A percentile compares a stretch with the other conserved stretches of the same genome.
Evolutionary conservation across 2,797 vertebrate genomes (phyloP).

Genomic region (Selene dorsalis): DNA sequence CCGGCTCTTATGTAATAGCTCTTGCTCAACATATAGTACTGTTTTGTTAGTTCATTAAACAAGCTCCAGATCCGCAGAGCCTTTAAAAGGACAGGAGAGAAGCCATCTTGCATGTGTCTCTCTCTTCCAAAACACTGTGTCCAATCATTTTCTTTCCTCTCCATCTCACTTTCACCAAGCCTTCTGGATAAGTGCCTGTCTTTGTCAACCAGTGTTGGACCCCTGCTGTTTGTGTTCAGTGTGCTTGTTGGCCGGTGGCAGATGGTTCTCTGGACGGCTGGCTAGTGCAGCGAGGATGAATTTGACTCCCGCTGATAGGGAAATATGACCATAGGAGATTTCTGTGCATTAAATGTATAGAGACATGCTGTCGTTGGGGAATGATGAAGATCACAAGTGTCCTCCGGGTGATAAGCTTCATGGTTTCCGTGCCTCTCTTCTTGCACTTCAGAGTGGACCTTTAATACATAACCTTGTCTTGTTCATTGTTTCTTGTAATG

Average conservation of each 20-base stretch:
- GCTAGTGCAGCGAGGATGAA: constrained; percentile 22
- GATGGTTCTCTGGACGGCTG: constrained; percentile 51
- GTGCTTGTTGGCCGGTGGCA: constrained; percentile 51
- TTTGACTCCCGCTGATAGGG: constrained; percentile 52
- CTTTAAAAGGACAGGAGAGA: not conserved
- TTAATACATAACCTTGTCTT: not conserved
- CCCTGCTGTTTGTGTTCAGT: constrained; percentile 53
- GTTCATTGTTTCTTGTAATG: not conserved
- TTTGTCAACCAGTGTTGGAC: constrained; percentile 39
- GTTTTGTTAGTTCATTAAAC: not conserved
- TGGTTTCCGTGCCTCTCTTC: constrained; percentile 10
- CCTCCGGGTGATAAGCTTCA: constrained; percentile 2
- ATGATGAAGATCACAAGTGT: constrained; percentile 26
- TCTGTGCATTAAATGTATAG: constrained; percentile 18
- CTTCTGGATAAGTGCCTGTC: constrained; percentile 38
- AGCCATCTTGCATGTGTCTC: constrained; percentile 7
- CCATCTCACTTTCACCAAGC: constrained; percentile 36
- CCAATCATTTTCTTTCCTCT: not conserved
- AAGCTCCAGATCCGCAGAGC: not conserved
- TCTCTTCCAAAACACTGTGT: constrained; percentile 21
- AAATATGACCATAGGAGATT: constrained; percentile 37
- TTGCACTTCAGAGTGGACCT: not conserved
- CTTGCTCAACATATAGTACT: not conserved
- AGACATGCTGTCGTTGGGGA: constrained; percentile 11
- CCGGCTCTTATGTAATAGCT: not conserved